A percentile compares a stretch with the other conserved stretches of the same genome.
Conservation (phyloP, 2,888 invertebrate species). For the Drosophila maculinotata region DNA sequence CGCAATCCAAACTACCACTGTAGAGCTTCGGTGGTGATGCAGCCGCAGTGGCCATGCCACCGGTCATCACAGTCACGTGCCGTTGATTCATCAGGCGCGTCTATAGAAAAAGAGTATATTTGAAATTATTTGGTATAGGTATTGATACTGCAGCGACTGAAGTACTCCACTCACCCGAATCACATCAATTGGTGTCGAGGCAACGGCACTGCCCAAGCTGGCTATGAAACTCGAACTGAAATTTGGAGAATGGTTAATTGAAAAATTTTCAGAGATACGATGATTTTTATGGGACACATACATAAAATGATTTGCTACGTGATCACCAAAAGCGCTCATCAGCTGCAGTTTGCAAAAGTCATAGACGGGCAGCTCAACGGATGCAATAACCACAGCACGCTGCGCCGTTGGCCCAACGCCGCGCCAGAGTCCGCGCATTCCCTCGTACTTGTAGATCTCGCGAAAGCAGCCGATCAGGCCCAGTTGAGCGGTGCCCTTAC, state of each 20-base stretch:
- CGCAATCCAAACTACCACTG: constrained; percentile 93
- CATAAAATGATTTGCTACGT: constrained; percentile 94
- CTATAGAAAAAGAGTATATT: constrained; percentile 85
- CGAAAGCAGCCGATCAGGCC: constrained; percentile 91
- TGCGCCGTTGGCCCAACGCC: constrained; percentile 97
- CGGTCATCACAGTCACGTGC: constrained; percentile 86
- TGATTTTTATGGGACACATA: constrained; percentile 84
- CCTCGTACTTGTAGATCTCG: constrained; percentile 93
- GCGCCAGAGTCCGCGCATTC: constrained; percentile 94
- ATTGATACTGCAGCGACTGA: no score
- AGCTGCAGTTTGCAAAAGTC: constrained; percentile 94
- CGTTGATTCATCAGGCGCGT: constrained; percentile 98
- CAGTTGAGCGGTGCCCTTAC: constrained; percentile 87
- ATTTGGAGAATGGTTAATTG: constrained; percentile 1
- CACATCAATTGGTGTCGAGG: constrained; percentile 97
- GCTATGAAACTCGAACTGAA: constrained; percentile 95
- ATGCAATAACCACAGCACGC: constrained; percentile 96
- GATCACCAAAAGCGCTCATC: constrained; percentile 90
- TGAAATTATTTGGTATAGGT: neutral
- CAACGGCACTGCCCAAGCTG: constrained; percentile 96
- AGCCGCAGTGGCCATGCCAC: constrained; percentile 81
- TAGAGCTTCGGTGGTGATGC: constrained; percentile 87
- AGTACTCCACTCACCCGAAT: constrained; percentile 89
- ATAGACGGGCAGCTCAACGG: constrained; percentile 97
- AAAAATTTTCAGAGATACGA: neutral